These are phyloP conservation scores for Hyperopisus bebe DNA, from an alignment of 2,113 vertebrate genomes.

Conservation along the genomic window DNA sequence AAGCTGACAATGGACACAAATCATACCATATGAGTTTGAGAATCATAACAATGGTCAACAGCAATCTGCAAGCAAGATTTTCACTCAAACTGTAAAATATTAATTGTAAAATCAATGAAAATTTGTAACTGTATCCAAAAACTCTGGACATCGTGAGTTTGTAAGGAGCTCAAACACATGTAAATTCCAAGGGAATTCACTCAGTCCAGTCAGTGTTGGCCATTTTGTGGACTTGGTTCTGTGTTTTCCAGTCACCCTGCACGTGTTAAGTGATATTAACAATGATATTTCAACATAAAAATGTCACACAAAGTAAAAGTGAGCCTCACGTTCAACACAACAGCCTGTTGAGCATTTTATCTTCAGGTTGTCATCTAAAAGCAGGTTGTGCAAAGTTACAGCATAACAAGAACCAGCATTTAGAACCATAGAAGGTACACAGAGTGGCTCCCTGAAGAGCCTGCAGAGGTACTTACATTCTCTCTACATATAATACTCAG, in stretches of 20 bases:
- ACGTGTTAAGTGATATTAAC: background rate
- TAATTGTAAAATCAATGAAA: background rate
- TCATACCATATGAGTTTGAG: background rate
- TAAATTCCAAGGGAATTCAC: background rate
- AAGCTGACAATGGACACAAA: background rate
- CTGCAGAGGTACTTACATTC: background rate
- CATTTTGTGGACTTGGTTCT: background rate
- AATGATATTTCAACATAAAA: background rate
- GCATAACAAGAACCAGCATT: background rate
- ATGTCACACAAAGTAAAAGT: background rate
- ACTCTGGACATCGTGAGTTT: background rate
- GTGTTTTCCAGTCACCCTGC: background rate
- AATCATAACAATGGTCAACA: background rate
- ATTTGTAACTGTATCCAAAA: background rate
- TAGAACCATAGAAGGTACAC: background rate
- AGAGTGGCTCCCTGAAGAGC: background rate
- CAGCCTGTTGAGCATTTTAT: background rate
- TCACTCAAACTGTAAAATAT: background rate
- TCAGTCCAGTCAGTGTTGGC: background rate
- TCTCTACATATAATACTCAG: background rate
- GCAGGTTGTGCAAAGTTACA: background rate
- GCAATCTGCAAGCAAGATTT: background rate
- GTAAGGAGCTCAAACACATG: background rate
- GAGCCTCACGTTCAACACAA: background rate
- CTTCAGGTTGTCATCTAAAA: background rate